phyloP scores from a whole-genome alignment of 1,140 invertebrate species.

The Radopholus similis region DNA sequence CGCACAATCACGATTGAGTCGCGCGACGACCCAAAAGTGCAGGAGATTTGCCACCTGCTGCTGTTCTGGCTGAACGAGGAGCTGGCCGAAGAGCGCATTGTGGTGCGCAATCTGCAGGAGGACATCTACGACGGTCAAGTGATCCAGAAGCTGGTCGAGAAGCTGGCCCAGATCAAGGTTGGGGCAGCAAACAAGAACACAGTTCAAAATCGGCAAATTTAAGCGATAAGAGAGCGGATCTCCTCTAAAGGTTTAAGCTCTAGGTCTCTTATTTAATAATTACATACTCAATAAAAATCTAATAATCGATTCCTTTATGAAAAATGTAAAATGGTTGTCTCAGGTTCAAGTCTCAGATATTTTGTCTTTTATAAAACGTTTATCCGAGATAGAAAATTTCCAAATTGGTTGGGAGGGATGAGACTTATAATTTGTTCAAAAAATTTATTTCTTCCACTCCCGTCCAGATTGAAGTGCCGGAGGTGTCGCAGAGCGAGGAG shows the following conservation, averaged over 20 bases:
- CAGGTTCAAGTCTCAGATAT: too few relatives aligned
- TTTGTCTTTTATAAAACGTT: too few relatives aligned
- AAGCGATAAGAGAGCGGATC: too few relatives aligned
- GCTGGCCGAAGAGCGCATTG: conserved; percentile 89
- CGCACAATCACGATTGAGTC: conserved; percentile 87
- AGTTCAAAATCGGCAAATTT: too few relatives aligned
- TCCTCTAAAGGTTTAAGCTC: too few relatives aligned
- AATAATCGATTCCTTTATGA: too few relatives aligned
- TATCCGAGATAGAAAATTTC: neutral
- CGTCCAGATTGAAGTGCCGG: conserved; percentile 79
- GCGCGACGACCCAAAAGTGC: conserved; percentile 78
- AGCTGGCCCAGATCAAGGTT: conserved; percentile 56
- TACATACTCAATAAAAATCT: too few relatives aligned
- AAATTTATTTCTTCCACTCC: too few relatives aligned
- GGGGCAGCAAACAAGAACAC: too few relatives aligned
- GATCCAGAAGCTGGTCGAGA: conserved; percentile 86
- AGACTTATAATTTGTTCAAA: too few relatives aligned
- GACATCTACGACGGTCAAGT: conserved; percentile 98
- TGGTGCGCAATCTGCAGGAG: conserved; percentile 92
- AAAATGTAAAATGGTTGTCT: too few relatives aligned
- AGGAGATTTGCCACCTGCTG: conserved; percentile 71
- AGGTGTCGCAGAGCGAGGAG: conserved; percentile 96
- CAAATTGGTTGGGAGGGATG: conserved; percentile 56
- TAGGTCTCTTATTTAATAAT: too few relatives aligned
- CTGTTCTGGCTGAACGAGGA: conserved; percentile 68